Base-by-base conservation (phyloP, 2,888 invertebrate genomes). In the Plusia festucae region DNA sequence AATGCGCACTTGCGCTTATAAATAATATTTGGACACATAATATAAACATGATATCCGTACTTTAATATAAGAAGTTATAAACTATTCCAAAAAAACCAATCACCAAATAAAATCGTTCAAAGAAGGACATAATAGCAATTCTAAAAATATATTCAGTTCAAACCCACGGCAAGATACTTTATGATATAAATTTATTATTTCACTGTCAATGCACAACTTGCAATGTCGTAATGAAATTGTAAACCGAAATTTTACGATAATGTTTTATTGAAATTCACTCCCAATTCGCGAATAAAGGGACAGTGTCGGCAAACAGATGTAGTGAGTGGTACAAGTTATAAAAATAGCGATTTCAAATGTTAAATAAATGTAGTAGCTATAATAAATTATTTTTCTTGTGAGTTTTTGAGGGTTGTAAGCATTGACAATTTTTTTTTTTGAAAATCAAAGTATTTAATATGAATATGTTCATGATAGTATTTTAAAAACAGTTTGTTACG, bases 181-280 rank as follows among this genome's bases (percentile, higher is more conserved):
- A 58, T 53, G 63, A 44, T 54, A 57, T 60, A 67, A 65, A 15
- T 55, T 53, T 62, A 68, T 68, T 63, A 44, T 65, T 32, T 58
- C 16, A 52, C 27, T 55, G 64, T 53, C 79, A 78, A 69, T 76
- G 59, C 52, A 72, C 73, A 68, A 65, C 69, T 70, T 70, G 70
- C 56, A 66, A 78, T 73, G 70, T 81, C 71, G 79, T 82, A 88
- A 89, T 87, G 85, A 88, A 88, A 86, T 84, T 87, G 88, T 89
- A 87, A 88, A 88, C 76, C 59, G 70, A 59, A 80, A 74, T 81
- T 88, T 90, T 87, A 89, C 72, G 85, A 81, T 81, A 67, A 78
- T 72, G 66, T 77, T 79, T 83, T 84, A 81, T 76, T 73, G 71
- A 76, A 83, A 82, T 84, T 83, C 78, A 76, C 68, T 70, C 68